Evolutionary conservation across 2,888 invertebrate species (phyloP), one percentile per base, ranked within the genome.

Genomic region (Lacanobia oleracea): DNA sequence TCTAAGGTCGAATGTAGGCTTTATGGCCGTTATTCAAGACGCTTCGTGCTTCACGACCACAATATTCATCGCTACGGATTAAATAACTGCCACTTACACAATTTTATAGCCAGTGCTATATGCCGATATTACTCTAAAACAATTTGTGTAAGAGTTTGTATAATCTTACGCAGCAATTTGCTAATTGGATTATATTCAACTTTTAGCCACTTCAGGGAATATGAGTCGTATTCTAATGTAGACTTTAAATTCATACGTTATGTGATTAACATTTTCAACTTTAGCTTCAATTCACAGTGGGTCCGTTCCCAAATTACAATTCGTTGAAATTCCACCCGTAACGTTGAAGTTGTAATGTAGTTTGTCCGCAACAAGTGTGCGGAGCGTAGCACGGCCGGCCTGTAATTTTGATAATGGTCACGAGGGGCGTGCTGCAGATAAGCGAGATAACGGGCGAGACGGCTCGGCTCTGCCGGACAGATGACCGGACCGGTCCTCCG

Each of bases 391-490:
- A 48, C 48, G 68, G 71, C 75, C 86, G 87, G 88, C 84, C 88
- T 90, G 88, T 92, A 92, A 93, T 93, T 93, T 92, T 87, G 91
- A 91, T 92, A 94, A 94, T 93, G 91, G 90, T 82, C 86, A 83
- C 84, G 80, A 81, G 88, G 89, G 85, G 83, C 77, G 83, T 83
- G 74, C 87, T 84, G 80, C 67, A 88, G 91, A 92, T 92, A 93
- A 91, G 88, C 83, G 85, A 89, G 89, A 90, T 90, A 91, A 86
- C 85, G 79, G 83, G 43, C 76, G 80, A 84, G 81, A 78, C 67
- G 67, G 70, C 70, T 75, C 62, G 73, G 73, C 67, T 69, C 74
- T 69, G 71, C 62, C 27, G 62, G 71, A 37, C 61, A 10, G 67
- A 62, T 48, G 21, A 18, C 81, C 45, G 51, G 62, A 68, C 66